These are phyloP conservation scores for Lycaena phlaeas DNA, from an alignment of 2,888 invertebrate species.

Conservation along the genomic window DNA sequence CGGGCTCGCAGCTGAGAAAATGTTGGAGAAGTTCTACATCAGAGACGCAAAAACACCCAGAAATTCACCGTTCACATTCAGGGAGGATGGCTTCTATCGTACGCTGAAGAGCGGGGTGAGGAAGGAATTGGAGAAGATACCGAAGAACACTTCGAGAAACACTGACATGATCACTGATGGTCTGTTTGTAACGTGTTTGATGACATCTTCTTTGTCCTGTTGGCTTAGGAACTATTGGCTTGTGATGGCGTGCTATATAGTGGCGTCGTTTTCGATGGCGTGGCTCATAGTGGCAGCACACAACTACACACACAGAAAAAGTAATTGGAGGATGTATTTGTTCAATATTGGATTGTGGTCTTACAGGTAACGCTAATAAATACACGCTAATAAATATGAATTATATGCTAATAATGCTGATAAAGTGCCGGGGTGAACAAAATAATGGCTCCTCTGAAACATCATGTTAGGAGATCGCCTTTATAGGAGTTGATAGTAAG, in stretches of 20 bases:
- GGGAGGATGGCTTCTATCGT: constrained; percentile 82
- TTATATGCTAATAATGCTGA: no score
- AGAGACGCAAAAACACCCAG: constrained; percentile 75
- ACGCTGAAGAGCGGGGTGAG: constrained; percentile 75
- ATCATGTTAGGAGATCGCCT: no score
- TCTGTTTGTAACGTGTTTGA: constrained; percentile 41
- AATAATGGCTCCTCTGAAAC: no score
- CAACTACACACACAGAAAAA: constrained; percentile 84
- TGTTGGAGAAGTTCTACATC: constrained; percentile 78
- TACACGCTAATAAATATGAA: no score
- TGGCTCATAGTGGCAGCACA: constrained; percentile 78
- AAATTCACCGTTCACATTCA: constrained; percentile 81
- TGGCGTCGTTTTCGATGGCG: constrained; percentile 64
- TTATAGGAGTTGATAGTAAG: no score
- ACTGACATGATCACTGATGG: constrained; percentile 45
- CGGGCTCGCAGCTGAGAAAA: constrained; percentile 62
- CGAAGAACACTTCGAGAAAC: constrained; percentile 27
- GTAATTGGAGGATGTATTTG: constrained; percentile 86
- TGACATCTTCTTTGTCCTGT: constrained; percentile 37
- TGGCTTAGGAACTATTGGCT: constrained; percentile 37
- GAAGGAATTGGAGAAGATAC: constrained; percentile 71
- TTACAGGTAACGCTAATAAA: constrained; percentile 75
- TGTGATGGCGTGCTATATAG: constrained; percentile 30
- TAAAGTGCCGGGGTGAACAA: no score
- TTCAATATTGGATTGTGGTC: constrained; percentile 81